phyloP scores from a whole-genome alignment of 1,140 invertebrate genomes.

The Caenorhabditis latens region DNA sequence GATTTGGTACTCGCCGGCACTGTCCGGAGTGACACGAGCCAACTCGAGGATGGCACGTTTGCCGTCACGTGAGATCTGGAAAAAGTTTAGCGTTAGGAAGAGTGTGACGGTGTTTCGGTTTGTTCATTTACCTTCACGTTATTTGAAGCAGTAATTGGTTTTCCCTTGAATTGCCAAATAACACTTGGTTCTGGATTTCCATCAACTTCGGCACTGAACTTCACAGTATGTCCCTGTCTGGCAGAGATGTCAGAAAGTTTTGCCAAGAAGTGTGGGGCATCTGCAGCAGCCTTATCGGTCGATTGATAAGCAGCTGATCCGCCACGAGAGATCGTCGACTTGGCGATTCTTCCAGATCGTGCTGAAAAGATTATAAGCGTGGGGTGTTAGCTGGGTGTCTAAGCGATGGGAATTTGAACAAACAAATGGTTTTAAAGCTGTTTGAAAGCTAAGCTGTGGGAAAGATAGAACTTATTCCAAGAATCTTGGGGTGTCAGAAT shows the following conservation, averaged over 20 bases:
- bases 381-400: too few relatives aligned
- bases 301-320: conserved; percentile 60
- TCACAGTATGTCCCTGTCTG: conserved; percentile 69
- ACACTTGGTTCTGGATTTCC: conserved; percentile 74
- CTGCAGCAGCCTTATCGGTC: conserved; percentile 62
- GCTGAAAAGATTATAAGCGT: conserved; percentile 67
- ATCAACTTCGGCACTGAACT: conserved; percentile 74
- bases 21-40: conserved; percentile 69
- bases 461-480: too few relatives aligned
- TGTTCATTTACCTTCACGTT: conserved; percentile 69
- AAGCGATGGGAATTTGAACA: not conserved
- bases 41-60: conserved; percentile 75
- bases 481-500: not conserved
- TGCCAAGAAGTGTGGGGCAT: conserved; percentile 73
- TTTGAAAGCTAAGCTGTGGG: too few relatives aligned
- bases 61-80: conserved; percentile 72
- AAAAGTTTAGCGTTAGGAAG: conserved; percentile 55
- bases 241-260: conserved; percentile 73
- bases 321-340: conserved; percentile 63
- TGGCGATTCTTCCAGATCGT: conserved; percentile 70
- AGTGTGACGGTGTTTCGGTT: not conserved
- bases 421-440: conserved; percentile 3
- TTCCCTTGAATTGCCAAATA: conserved; percentile 74
- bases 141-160: conserved; percentile 69
- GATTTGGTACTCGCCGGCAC: conserved; percentile 71